Percentiles rank a stretch among this genome's conserved stretches.
These are phyloP conservation scores for Ormyrus thymus DNA, from an alignment of 2,888 invertebrate genomes.

Conservation along the genomic window DNA sequence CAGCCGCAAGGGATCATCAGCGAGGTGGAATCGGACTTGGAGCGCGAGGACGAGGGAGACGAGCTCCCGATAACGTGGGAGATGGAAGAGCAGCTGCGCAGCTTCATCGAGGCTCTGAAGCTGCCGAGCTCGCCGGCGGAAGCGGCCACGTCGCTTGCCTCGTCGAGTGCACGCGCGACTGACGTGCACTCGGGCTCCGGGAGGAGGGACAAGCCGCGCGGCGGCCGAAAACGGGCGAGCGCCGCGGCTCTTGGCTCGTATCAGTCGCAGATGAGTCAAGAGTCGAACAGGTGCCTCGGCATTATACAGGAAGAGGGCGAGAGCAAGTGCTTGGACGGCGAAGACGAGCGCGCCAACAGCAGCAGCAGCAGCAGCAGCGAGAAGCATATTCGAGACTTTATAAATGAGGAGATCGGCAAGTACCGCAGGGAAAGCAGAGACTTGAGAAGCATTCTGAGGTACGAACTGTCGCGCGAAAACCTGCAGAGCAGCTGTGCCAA, in stretches of 20 bases:
- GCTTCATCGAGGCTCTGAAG: constrained; percentile 68
- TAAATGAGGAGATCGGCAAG: constrained; percentile 76
- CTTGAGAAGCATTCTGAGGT: constrained; percentile 38
- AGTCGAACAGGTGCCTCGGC: constrained; percentile 79
- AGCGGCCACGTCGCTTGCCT: neutral
- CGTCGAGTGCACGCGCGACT: neutral
- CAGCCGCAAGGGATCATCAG: constrained; percentile 68
- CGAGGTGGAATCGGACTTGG: constrained; percentile 81
- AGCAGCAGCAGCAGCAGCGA: constrained; percentile 78
- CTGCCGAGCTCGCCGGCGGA: constrained; percentile 61
- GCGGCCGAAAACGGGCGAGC: constrained; percentile 27
- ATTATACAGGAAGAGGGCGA: constrained; percentile 88
- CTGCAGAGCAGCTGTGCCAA: constrained; percentile 13
- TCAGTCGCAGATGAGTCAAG: constrained; percentile 55
- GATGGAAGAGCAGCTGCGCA: constrained; percentile 67
- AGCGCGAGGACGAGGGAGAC: constrained; percentile 66
- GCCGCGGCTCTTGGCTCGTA: constrained; percentile 42
- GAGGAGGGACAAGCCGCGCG: constrained; percentile 37
- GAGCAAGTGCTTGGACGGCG: constrained; percentile 25
- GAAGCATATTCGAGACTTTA: constrained; percentile 75
- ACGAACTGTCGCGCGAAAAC: constrained; percentile 32
- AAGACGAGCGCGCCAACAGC: constrained; percentile 42
- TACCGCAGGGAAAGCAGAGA: constrained; percentile 71
- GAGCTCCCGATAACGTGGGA: constrained; percentile 64
- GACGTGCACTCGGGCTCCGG: constrained; percentile 12